Base-by-base conservation (phyloP, 1,140 invertebrate species). In the Frieseomelitta varia region DNA sequence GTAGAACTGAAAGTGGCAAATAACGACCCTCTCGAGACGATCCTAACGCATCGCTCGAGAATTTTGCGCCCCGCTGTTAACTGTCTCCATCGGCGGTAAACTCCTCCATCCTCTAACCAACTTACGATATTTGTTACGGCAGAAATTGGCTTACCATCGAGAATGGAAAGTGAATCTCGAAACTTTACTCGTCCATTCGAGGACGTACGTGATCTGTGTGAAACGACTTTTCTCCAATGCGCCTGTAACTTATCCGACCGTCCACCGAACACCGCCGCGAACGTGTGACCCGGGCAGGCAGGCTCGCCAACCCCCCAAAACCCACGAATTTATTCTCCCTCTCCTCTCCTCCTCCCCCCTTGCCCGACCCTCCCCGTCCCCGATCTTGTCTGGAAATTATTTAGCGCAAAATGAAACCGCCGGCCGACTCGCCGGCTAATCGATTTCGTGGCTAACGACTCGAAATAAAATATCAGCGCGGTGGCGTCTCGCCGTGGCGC, bases 191-290 rank as follows among this genome's bases (percentile, higher is more conserved):
- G 61, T 65, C 67, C 76, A 78, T 85, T 81, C 34, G 15, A 21
- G 74, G 67, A 21, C 68, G 77, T 61, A 89, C 88, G 88, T 88
- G 88, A 88, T 88, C 88, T 74, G 88, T 88, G 74, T 89, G 84
- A 88, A 68, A 51, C 34, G 63, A 61, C 82, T 78, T 78, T 78
- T 4, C 24, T 69, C 84, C 73, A 72, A 27, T 80, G 80, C 84
- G 86, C 47, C 65, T 68, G 71, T 79, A 80, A 86, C 87, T 89
- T 89, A 88, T 86, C 73, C 87, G 47, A 80, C 80, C 39, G 81
- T 89, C 53, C 73, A 56, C 55, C 55, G 87, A 89, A 89, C 39
- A 47, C 72, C 72, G 80, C 76, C 69, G 53, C 10, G 84, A 89
- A 86, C 87, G 84, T 81, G 87, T 86, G 88, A 88, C 80, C 88